phyloP scores from a whole-genome alignment of 2,797 vertebrate species.

The Microchirus variegatus region DNA sequence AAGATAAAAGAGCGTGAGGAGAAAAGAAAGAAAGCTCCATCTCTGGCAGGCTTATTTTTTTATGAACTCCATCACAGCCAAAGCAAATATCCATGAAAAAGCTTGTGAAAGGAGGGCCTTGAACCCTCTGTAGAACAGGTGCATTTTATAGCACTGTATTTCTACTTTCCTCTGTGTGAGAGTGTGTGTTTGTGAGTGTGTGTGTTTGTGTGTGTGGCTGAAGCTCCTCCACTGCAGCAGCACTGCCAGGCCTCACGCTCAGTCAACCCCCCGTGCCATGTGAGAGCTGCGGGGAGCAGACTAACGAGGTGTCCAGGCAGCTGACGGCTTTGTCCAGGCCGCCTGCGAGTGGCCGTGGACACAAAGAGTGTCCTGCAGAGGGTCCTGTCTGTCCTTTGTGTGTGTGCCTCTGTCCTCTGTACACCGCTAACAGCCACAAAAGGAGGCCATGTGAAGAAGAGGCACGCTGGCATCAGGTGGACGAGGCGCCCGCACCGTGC shows the following conservation, averaged over 20 bases:
- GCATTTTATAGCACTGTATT: constrained; percentile 66
- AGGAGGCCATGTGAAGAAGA: constrained; percentile 48
- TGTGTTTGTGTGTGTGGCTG: constrained; percentile 34
- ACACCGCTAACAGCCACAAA: constrained; percentile 64
- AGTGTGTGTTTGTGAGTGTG: constrained; percentile 28
- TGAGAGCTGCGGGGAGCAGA: constrained; percentile 71
- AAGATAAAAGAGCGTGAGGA: constrained; percentile 24
- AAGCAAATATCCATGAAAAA: constrained; percentile 66
- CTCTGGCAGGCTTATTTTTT: constrained; percentile 49
- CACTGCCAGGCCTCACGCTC: constrained; percentile 37
- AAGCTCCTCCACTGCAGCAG: constrained; percentile 53
- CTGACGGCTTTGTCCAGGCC: constrained; percentile 75
- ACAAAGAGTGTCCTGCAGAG: constrained; percentile 75
- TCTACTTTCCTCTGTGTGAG: constrained; percentile 46
- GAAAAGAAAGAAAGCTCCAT: constrained; percentile 29
- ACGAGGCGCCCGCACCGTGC: constrained; percentile 16
- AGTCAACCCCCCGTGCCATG: constrained; percentile 69
- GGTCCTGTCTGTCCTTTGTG: constrained; percentile 81
- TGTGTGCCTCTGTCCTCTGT: constrained; percentile 64
- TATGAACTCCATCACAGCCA: constrained; percentile 59
- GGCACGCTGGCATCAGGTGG: constrained; percentile 75
- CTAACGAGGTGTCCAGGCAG: constrained; percentile 80
- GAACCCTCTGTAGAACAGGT: constrained; percentile 73
- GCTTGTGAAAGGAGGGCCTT: constrained; percentile 49
- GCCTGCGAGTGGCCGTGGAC: constrained; percentile 58